Base-by-base conservation (phyloP, 2,113 vertebrate species). In the Vanacampus margaritifer region DNA sequence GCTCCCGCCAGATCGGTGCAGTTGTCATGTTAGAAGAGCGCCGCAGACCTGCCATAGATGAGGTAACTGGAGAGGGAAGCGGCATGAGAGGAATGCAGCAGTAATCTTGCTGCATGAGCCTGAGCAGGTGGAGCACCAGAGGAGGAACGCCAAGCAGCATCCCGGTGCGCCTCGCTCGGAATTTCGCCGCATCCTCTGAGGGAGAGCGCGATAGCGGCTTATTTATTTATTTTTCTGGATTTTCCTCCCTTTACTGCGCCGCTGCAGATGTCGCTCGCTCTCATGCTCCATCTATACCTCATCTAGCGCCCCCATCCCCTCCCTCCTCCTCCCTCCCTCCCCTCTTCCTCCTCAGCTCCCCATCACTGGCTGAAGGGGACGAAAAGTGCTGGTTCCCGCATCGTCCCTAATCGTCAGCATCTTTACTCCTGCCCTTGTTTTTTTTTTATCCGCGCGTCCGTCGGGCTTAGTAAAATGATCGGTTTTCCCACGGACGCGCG, bases 141-240 rank as follows among this genome's bases (percentile, higher is more conserved):
- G 83, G 67, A 70, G 76, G 82, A 86, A n/a, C 23, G 59, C 5
- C 6, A 36, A 36, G 32, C 60, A 26, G 13, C 39, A 45, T 43
- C 60, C 37, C 23, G 36, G 21, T 14, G 13, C 13, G 19, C 17
- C 60, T 62, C 32, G 32, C 23, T 62, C 13, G 39, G 60, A 43
- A 62, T 26, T 62, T 48, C 48, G 11, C 35, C 64, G 46, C 48
- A 36, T 65, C 32, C 79, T 71, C 41, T n/a, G 50, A 60, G 43
- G 82, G 74, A 68, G 74, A 61, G 82, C 76, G 78, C 69, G 73
- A 84, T 80, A 85, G 73, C 77, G 82, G 65, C 78, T 89, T 83
- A 84, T 91, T 90, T 90, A 88, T 91, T 90, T 89, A 88, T 90
- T 89, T 87, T 84, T 67, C 81, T 71, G 85, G 77, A 85, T 90